Conservation (phyloP, 2,888 invertebrate genomes). For the Notodonta dromedarius region DNA sequence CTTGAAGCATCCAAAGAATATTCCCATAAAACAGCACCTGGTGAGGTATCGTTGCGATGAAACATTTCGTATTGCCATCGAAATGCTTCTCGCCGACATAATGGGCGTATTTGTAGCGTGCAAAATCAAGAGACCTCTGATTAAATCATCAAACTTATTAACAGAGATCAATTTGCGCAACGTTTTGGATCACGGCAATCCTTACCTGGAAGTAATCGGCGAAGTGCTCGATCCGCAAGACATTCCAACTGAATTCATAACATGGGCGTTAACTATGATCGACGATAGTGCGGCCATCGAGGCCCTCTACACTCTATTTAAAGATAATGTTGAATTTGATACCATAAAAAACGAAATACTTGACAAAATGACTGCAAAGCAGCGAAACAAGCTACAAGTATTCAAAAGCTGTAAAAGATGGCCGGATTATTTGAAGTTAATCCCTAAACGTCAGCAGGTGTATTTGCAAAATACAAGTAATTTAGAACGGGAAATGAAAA, state of each 20-base stretch:
- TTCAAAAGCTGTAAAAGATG: slow-evolving; percentile 3
- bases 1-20: slow-evolving; percentile 8
- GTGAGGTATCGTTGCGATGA: slow-evolving; percentile 10
- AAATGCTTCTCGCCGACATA: slow-evolving; percentile 19
- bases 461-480: background rate
- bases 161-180: slow-evolving; percentile 12
- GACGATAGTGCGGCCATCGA: slow-evolving; percentile 9
- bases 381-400: background rate
- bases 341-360: background rate
- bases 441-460: background rate
- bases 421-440: slow-evolving; percentile 2
- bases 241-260: slow-evolving; percentile 8
- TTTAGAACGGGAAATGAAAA: background rate
- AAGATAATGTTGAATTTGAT: slow-evolving; percentile 2
- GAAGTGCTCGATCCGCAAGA: slow-evolving; percentile 13
- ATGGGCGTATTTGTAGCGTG: slow-evolving; percentile 10
- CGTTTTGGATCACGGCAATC: slow-evolving; percentile 21
- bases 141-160: slow-evolving; percentile 11
- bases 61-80: slow-evolving; percentile 11
- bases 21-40: slow-evolving; percentile 1
- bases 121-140: slow-evolving; percentile 11
- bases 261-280: slow-evolving; percentile 12
- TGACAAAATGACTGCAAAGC: background rate
- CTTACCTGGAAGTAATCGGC: slow-evolving; percentile 17
- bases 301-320: slow-evolving; percentile 13